These are phyloP conservation scores for Tinamus guttatus DNA, from an alignment of 2,113 vertebrate species.

Conservation along the genomic window DNA sequence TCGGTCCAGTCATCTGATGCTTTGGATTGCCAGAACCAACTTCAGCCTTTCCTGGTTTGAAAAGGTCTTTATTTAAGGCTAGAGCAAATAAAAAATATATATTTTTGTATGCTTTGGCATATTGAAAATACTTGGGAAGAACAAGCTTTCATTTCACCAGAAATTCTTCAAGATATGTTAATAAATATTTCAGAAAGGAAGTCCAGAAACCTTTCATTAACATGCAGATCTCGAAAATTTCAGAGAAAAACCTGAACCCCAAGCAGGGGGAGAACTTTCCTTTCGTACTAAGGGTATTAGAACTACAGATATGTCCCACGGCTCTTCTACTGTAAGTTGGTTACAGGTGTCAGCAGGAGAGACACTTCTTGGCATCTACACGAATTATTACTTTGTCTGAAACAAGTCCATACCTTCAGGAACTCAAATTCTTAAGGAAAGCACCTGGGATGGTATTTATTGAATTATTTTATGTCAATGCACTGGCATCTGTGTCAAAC, in stretches of 20 bases:
- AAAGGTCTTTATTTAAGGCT: not conserved
- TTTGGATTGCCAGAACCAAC: not conserved
- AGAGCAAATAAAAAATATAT: not conserved
- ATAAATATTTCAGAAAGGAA: not conserved
- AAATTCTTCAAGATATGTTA: not conserved
- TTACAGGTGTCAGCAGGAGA: not conserved
- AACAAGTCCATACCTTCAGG: not conserved
- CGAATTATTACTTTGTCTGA: not conserved
- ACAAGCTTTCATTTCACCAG: not conserved
- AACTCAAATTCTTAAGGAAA: not conserved
- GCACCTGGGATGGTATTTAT: not conserved
- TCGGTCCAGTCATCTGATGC: not conserved
- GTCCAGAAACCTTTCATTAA: not conserved
- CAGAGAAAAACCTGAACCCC: not conserved
- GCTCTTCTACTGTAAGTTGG: not conserved
- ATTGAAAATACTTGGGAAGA: not conserved
- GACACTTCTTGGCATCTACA: not conserved
- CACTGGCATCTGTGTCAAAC: not conserved
- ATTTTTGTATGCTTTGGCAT: not conserved
- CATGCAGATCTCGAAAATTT: not conserved
- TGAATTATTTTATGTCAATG: not conserved
- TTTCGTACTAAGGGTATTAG: accelerated
- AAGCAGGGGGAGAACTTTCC: not conserved
- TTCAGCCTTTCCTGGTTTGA: not conserved
- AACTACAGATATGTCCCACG: not conserved